Evolutionary conservation across 1,140 invertebrate species (phyloP), one percentile per base, ranked within the genome.

Genomic region (Solen grandis): DNA sequence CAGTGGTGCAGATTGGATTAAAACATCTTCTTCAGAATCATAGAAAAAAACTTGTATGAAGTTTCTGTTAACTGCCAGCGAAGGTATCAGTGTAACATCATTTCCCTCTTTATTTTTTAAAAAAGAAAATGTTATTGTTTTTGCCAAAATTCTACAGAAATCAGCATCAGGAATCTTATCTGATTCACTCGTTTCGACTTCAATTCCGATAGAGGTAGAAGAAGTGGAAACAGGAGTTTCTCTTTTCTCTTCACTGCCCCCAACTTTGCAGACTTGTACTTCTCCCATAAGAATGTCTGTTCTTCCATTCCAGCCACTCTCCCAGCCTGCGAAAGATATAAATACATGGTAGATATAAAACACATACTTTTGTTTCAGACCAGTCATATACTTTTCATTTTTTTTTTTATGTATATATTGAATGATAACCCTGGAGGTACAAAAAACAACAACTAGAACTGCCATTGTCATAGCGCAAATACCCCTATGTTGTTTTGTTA

Each of bases 291-390:
- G 27, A 33, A 65, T 65, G 62, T 65, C 62, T 38, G 62, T 65
- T 35, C 62, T 65, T 36, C 62, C 62, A 65, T 65, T 31, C 62
- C 62, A 65, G 62, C 62, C 62, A 35, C 36, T 41, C 41, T 65
- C 62, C 62, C 62, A 65, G 35, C 62, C 62, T 65, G 62, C 35
- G 41, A 63, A n/a, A n/a, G n/a, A n/a, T n/a, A n/a, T n/a, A n/a
- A n/a, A n/a, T n/a, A n/a, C n/a, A n/a, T n/a, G n/a, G n/a, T n/a
- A n/a, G n/a, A n/a, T n/a, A n/a, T n/a, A n/a, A n/a, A n/a, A n/a
- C n/a, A n/a, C n/a, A n/a, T n/a, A n/a, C n/a, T n/a, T n/a, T n/a
- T n/a, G n/a, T n/a, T n/a, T n/a, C n/a, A n/a, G n/a, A n/a, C n/a
- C n/a, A n/a, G n/a, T n/a, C n/a, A n/a, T n/a, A n/a, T n/a, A n/a